phyloP scores from a whole-genome alignment of 2,888 invertebrate species.

The Orthonevra nobilis region DNA sequence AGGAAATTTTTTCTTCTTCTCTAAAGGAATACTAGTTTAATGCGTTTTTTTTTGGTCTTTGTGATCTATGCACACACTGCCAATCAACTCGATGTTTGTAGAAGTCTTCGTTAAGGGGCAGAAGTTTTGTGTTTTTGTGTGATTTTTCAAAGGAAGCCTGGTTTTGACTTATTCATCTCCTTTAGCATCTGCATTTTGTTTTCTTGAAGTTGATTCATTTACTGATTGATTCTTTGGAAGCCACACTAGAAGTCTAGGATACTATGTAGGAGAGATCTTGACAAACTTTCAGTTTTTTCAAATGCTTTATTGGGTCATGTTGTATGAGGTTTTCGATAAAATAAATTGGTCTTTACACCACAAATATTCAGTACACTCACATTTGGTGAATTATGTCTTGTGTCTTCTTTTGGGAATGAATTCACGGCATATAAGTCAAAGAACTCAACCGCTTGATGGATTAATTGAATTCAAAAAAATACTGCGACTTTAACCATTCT shows the following conservation, averaged over 20 bases:
- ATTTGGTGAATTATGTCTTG: no score
- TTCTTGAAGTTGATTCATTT: slow-evolving; percentile 25
- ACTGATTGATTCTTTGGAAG: slow-evolving; percentile 14
- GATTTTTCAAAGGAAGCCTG: neutral
- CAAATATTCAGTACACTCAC: no score
- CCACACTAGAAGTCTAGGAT: slow-evolving; percentile 2
- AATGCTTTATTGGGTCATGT: no score
- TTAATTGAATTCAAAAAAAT: no score
- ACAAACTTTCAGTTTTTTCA: neutral
- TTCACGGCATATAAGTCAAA: no score
- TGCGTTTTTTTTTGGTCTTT: slow-evolving; percentile 1
- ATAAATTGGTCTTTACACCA: no score
- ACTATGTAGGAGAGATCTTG: no score
- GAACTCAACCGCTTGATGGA: no score
- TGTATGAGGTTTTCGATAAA: no score
- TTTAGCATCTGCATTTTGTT: neutral
- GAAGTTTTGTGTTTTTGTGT: neutral
- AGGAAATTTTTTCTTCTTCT: slow-evolving; percentile 19
- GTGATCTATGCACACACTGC: slow-evolving; percentile 18
- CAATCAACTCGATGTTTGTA: slow-evolving; percentile 52
- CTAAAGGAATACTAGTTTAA: no score
- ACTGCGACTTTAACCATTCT: no score
- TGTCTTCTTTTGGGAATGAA: no score
- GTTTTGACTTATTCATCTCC: slow-evolving; percentile 20
- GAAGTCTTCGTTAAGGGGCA: slow-evolving; percentile 23